Evolutionary conservation across 2,888 invertebrate species (phyloP), one percentile per base, ranked within the genome.

Genomic region (Tromatobia lineatoria): DNA sequence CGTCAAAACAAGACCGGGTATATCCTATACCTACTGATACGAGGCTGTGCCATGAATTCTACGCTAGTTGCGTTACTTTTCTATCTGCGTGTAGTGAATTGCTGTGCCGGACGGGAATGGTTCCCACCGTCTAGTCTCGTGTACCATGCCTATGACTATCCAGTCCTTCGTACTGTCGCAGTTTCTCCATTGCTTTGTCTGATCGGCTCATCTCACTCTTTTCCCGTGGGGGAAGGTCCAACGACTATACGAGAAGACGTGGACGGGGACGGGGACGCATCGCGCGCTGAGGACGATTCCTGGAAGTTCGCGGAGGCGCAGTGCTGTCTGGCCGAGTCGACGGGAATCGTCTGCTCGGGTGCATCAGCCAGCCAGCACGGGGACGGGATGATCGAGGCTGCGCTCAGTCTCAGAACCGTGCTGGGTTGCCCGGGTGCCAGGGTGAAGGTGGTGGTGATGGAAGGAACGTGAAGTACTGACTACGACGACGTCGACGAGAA

Each of bases 61-160:
- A 83, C 81, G 82, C 79, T 77, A 79, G 88, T 82, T 85, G 86
- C 84, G 85, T 81, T 70, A 82, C 78, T 85, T 79, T 79, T 75
- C 78, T 78, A 69, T 71, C 86, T 84, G 86, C 83, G 23, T 86
- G 73, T 76, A 45, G 61, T 50, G 82, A 85, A 73, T 79, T 18
- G 78, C 71, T 59, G 78, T 23, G 42, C 38, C 34, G 77, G 52
- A 75, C 89, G 89, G 87, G 89, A 89, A 90, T 89, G 89, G 91
- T 93, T 93, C 92, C 92, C 93, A 93, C 92, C 93, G 93, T 93
- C 93, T 93, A 91, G 93, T 91, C 91, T 83, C 82, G 52, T 76
- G 74, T 73, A 85, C 75, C 85, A 80, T 84, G 57, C 57, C 80
- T 77, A 75, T 75, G 82, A 66, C 84, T 66, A 77, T 86, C 86